Evolutionary conservation across 1,140 invertebrate genomes (phyloP).

Genomic region (Megalopta genalis): DNA sequence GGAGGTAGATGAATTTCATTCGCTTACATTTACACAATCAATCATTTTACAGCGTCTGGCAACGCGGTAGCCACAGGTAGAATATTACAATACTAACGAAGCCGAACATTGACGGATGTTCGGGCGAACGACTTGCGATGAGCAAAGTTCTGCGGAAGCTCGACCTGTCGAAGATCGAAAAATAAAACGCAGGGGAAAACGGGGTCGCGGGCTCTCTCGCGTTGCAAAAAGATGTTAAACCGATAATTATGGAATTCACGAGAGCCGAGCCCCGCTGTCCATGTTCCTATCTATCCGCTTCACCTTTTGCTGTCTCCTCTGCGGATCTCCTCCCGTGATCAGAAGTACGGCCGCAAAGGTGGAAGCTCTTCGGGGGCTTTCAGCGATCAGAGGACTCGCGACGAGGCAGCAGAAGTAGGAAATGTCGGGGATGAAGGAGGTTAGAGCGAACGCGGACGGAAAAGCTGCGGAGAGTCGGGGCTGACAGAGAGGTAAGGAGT

Average conservation of each 20-base stretch:
- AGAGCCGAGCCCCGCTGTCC: no score
- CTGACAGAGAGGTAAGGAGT: slow-evolving; percentile 8
- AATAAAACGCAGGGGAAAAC: neutral
- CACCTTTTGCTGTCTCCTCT: neutral
- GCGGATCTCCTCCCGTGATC: neutral
- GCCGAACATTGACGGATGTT: no score
- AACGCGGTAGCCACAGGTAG: neutral
- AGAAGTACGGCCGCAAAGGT: slow-evolving; percentile 1
- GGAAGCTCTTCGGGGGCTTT: slow-evolving; percentile 13
- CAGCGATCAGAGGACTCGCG: slow-evolving; percentile 8
- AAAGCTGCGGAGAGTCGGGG: no score
- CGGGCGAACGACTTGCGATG: no score
- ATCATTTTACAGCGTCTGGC: neutral
- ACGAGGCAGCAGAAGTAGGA: neutral
- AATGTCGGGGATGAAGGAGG: neutral
- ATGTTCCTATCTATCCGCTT: neutral
- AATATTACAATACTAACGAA: neutral
- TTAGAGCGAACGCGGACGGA: neutral
- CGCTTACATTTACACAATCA: no score
- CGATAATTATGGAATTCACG: neutral
- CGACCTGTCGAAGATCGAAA: neutral
- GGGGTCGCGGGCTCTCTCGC: no score
- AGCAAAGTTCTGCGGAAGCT: neutral
- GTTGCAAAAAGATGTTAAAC: neutral
- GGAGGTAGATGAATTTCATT: no score